Base-by-base conservation (phyloP, 2,113 vertebrate species). In the Amblyopsis rosae region DNA sequence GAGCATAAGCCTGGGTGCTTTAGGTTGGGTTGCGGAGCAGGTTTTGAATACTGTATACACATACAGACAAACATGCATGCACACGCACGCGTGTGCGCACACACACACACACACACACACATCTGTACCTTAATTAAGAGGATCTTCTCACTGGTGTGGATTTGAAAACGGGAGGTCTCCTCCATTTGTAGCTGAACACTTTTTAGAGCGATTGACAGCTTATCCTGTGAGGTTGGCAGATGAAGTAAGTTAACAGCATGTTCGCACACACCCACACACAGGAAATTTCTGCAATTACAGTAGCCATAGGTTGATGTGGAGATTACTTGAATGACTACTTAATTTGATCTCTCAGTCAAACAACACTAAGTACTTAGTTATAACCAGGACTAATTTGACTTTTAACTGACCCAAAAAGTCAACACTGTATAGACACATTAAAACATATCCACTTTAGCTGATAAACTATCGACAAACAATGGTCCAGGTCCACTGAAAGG, bases 71-170 rank as follows among this genome's bases (percentile, higher is more conserved):
- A 65, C 13, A 26, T 19, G 19, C 1, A 2, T 2, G 19, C 19
- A 19, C 26, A 26, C 26, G 19, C 26, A 26, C 26, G 19, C 19
- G 19, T 19, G 19, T 19, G 19, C 46, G 50, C 16, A 49, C 13
- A 62, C 41, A 62, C 60, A 49, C 9, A 17, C 15, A 46, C 53
- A 55, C 32, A n/a, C 58, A 59, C 33, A 59, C 41, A 7, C 59
- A 57, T 13, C 13, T n/a, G 59, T 79, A 92, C 91, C 91, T 91
- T 91, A 4, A 89, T 81, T 19, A 77, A 60, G 9, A 90, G 84
- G 72, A 90, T 90, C 77, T 86, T 90, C 3, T 92, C 85, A 26
- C 86, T 88, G 59, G 88, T 91, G 56, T 80, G 76, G 35, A 50
- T 86, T 50, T 88, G 88, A 77, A 82, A 88, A 17, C 76, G 53